Base-by-base conservation (phyloP, 2,888 invertebrate genomes). In the Hirtodrosophila histrioides region DNA sequence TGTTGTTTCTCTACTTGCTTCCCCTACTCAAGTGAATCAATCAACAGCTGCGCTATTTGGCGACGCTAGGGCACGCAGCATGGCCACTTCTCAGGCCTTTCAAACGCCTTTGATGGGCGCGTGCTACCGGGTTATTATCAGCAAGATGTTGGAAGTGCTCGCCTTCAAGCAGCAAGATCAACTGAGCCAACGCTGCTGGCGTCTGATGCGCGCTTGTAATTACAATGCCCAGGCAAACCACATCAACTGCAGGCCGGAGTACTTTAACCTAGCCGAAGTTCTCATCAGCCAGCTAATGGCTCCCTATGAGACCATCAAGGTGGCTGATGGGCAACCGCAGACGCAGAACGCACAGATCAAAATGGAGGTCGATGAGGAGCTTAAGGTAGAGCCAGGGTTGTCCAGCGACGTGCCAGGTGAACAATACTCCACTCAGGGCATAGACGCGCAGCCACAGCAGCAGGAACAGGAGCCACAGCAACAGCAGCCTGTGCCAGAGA, bases 241-340 rank as follows among this genome's bases (percentile, higher is more conserved):
- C 58, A 85, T 81, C 6, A 81, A 83, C 9, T 89, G 89, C n/a
- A 83, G 90, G 1, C 80, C 83, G 36, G 90, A 91, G 51, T 89
- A 90, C 41, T 91, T 91, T 43, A 87, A 92, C 66, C 69, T 92
- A 29, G 86, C 91, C 0, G 91, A 92, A 65, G 86, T 92, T 23
- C 82, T 92, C 3, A 78, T 91, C 9, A 91, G 91, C 7, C 89
- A 92, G 48, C 65, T 92, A 2, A 69, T 92, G 57, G 91, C 90
- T 2, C 90, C 91, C 0, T 89, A 78, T 53, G 91, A 91, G 50
- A 82, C 88, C n/a, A 90, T 90, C 3, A 89, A 89, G 37, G 63
- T 79, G 4, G 63, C 83, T 6, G 61, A 68, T 4, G 41, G 9
- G 0, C 51, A 40, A 8, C 23, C 62, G 3, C 50, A 49, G 11